These are phyloP conservation scores for Scaptomyza caliginosa DNA, from an alignment of 2,888 invertebrate genomes.

Conservation along the genomic window DNA sequence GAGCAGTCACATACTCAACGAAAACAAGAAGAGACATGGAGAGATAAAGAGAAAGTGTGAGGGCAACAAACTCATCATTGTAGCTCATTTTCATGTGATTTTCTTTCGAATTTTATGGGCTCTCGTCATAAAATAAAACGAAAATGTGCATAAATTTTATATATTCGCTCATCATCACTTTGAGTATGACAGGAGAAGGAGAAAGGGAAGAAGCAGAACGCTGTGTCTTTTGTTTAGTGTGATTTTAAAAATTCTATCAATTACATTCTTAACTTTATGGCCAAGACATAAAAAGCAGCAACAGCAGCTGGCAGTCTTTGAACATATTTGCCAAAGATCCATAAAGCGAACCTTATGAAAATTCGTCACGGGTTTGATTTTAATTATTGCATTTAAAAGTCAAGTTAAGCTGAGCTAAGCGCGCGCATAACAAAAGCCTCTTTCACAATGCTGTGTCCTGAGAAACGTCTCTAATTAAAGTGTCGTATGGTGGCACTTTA, in stretches of 20 bases:
- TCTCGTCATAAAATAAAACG: constrained; percentile 73
- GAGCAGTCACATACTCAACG: constrained; percentile 30
- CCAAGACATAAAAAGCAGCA: constrained; percentile 52
- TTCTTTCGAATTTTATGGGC: constrained; percentile 74
- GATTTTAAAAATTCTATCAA: constrained; percentile 79
- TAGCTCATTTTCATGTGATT: constrained; percentile 66
- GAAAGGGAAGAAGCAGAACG: not conserved
- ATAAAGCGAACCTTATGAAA: constrained; percentile 38
- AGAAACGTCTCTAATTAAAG: constrained; percentile 60
- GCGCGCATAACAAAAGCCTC: not conserved
- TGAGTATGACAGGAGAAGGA: not conserved
- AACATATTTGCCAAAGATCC: constrained; percentile 31
- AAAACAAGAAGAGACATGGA: constrained; percentile 5
- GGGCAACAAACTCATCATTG: constrained; percentile 23
- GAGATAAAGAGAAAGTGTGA: not conserved
- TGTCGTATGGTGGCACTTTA: constrained; percentile 65
- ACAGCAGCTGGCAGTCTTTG: constrained; percentile 21
- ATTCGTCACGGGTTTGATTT: constrained; percentile 40
- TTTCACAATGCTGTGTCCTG: not conserved
- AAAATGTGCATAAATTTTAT: constrained; percentile 72
- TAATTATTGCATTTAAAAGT: constrained; percentile 62
- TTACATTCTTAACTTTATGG: constrained; percentile 69
- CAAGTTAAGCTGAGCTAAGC: constrained; percentile 11
- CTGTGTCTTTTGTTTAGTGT: constrained; percentile 42
- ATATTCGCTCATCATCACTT: constrained; percentile 48